These are phyloP conservation scores for Oreochromis niloticus DNA, from an alignment of 2,113 vertebrate species.

Conservation along the genomic window DNA sequence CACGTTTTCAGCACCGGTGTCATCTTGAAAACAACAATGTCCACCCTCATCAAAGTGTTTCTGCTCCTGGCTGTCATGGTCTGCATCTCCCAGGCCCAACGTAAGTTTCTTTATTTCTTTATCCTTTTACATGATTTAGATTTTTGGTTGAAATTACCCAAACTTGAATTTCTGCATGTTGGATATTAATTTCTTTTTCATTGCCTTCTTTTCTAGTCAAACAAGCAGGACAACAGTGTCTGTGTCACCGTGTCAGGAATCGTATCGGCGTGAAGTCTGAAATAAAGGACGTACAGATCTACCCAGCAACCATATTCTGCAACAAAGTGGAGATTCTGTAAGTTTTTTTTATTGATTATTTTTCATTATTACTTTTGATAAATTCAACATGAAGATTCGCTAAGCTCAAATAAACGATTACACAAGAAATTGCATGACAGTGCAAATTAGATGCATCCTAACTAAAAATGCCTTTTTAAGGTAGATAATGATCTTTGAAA, in stretches of 20 bases:
- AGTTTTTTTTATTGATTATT: background rate
- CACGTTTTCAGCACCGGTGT: background rate
- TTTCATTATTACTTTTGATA: background rate
- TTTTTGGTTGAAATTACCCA: background rate
- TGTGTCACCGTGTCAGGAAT: slow-evolving; percentile 5
- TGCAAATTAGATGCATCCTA: background rate
- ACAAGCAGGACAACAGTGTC: slow-evolving; percentile 9
- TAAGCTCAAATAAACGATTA: background rate
- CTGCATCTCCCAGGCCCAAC: slow-evolving; percentile 34
- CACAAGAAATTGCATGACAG: background rate
- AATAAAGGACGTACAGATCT: slow-evolving; percentile 54
- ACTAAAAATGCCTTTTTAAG: background rate
- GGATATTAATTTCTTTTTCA: background rate
- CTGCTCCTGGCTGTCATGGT: slow-evolving; percentile 39
- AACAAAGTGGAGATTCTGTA: slow-evolving; percentile 63
- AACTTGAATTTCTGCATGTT: background rate
- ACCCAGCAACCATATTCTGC: slow-evolving; percentile 38
- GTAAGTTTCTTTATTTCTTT: slow-evolving; percentile 26
- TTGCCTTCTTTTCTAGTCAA: background rate
- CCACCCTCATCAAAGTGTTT: slow-evolving; percentile 23
- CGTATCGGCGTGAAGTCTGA: rapidly evolving
- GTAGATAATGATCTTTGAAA: background rate
- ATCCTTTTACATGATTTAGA: background rate
- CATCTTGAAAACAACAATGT: slow-evolving; percentile 35
- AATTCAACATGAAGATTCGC: background rate